A percentile compares a stretch with the other conserved stretches of the same genome.
Conservation (phyloP, 2,113 vertebrate species). For the Trichomycterus rosablanca region DNA sequence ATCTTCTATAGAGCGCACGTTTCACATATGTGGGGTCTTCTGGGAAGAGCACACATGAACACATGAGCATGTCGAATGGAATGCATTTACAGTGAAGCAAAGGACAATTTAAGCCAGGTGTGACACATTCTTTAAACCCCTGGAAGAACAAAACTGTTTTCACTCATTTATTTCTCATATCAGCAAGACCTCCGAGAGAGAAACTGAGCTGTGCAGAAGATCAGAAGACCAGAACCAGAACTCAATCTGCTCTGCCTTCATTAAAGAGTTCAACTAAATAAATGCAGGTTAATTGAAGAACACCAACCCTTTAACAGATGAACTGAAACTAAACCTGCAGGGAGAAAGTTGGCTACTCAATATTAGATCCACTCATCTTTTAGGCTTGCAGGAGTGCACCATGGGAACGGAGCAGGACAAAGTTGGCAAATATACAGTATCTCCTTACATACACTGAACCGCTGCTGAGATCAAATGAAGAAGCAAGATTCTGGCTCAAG, state of each 20-base stretch:
- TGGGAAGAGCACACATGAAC: constrained; percentile 1
- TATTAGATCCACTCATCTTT: constrained; percentile 3
- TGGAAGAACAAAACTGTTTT: neutral
- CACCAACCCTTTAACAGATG: neutral
- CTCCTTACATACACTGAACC: neutral
- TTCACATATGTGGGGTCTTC: too few relatives aligned
- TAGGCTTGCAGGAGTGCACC: neutral
- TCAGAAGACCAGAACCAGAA: neutral
- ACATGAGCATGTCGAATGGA: neutral
- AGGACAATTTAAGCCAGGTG: constrained; percentile 26
- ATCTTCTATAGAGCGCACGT: too few relatives aligned
- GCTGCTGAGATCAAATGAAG: constrained; percentile 15
- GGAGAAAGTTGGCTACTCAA: neutral
- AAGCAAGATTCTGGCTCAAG: constrained; percentile 9
- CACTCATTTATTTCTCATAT: neutral
- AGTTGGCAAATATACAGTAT: constrained; percentile 11
- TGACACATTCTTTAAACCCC: constrained; percentile 13
- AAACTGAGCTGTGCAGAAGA: neutral
- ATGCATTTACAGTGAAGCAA: neutral
- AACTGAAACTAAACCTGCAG: constrained; percentile 2
- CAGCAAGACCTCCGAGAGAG: neutral
- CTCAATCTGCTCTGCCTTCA: neutral
- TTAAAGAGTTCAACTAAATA: neutral
- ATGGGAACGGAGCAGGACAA: neutral
- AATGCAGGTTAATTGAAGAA: constrained; percentile 3